phyloP scores from a whole-genome alignment of 1,140 invertebrate species.

The Stegodyphus dumicola region DNA sequence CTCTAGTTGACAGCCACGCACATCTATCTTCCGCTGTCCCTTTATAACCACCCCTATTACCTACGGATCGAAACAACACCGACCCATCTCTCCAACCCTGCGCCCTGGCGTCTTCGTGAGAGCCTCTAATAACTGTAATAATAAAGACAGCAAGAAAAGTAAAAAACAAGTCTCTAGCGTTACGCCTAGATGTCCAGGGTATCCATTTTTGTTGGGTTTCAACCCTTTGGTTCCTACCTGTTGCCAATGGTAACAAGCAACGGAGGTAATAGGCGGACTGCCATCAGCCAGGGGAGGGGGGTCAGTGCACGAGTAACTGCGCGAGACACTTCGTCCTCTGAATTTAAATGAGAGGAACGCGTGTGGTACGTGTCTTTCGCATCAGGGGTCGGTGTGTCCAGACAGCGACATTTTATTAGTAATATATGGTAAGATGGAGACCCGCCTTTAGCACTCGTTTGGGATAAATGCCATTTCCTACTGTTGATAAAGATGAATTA shows the following conservation, averaged over 20 bases:
- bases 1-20: background rate
- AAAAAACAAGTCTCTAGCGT: background rate
- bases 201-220: background rate
- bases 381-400: conserved; percentile 5
- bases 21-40: background rate
- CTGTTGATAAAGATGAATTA: conserved; percentile 4
- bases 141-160: background rate
- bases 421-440: background rate
- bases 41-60: background rate
- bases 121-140: background rate
- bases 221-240: conserved; percentile 36
- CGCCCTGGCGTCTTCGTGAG: background rate
- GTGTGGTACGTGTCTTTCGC: background rate
- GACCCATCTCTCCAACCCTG: too few species aligned
- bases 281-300: too few species aligned
- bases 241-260: conserved; percentile 27
- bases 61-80: background rate
- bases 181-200: background rate
- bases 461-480: background rate
- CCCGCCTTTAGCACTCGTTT: background rate
- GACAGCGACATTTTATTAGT: conserved; percentile 6
- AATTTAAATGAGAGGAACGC: conserved; percentile 19
- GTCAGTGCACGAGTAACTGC: too few species aligned
- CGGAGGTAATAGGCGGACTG: background rate
- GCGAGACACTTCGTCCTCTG: background rate